phyloP scores from a whole-genome alignment of 2,888 invertebrate species.

The Ornithoptera priamus region DNA sequence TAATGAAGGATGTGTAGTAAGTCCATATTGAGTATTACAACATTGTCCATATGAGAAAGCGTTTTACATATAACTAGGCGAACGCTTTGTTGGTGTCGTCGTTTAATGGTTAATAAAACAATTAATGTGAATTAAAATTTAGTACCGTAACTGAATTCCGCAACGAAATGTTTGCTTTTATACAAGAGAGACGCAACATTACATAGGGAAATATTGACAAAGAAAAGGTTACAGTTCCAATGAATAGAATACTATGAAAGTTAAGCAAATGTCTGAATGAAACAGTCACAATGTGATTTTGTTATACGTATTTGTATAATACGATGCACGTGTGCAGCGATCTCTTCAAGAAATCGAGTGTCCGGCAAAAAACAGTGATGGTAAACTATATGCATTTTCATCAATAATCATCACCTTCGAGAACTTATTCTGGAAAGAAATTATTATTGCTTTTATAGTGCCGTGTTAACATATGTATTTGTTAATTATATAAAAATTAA shows the following conservation, averaged over 20 bases:
- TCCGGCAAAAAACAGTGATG: slow-evolving; percentile 51
- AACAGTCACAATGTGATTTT: slow-evolving; percentile 51
- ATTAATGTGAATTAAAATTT: not conserved
- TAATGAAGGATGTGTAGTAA: too few species aligned
- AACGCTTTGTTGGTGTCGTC: too few species aligned
- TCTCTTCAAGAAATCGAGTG: slow-evolving; percentile 40
- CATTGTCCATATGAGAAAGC: too few species aligned
- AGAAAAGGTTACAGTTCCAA: slow-evolving; percentile 42
- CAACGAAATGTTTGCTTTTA: not conserved
- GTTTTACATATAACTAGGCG: too few species aligned
- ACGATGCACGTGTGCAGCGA: slow-evolving; percentile 60
- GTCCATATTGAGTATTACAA: too few species aligned
- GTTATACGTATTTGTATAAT: slow-evolving; percentile 31
- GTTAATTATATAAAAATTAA: not conserved
- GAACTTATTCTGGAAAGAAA: not conserved
- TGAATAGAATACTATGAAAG: slow-evolving; percentile 44
- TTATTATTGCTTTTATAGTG: not conserved
- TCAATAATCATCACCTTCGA: slow-evolving; percentile 28
- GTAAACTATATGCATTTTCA: slow-evolving; percentile 59
- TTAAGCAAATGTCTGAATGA: slow-evolving; percentile 63
- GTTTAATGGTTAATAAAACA: too few species aligned
- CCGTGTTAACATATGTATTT: not conserved
- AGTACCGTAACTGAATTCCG: not conserved
- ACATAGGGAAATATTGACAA: slow-evolving; percentile 36
- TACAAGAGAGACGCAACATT: slow-evolving; percentile 35